Conservation (phyloP, 2,888 invertebrate species). For the Seira musarum region DNA sequence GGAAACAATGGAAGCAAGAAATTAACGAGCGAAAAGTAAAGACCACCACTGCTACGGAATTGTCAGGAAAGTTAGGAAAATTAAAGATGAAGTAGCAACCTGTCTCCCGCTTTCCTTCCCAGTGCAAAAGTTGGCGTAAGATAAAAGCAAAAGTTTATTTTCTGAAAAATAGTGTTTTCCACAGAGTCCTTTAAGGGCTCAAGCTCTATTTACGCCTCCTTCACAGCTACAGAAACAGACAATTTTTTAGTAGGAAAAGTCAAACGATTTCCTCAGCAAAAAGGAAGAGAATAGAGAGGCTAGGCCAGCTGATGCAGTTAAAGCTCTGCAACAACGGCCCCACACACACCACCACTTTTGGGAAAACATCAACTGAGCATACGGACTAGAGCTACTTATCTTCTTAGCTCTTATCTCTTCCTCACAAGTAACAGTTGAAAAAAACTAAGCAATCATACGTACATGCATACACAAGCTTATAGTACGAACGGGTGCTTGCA, state of each 20-base stretch:
- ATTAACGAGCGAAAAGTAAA: conserved; percentile 9
- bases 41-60: too few species aligned
- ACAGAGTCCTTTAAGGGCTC: background rate
- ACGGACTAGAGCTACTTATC: conserved; percentile 48
- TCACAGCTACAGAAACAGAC: background rate
- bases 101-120: conserved; percentile 33
- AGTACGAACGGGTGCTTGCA: too few species aligned
- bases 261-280: background rate
- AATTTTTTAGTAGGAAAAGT: background rate
- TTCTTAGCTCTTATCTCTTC: conserved; percentile 53
- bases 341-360: background rate
- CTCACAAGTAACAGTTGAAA: conserved; percentile 28
- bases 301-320: background rate
- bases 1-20: background rate
- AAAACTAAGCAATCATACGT: conserved; percentile 32
- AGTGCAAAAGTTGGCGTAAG: conserved; percentile 38
- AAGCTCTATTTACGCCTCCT: background rate
- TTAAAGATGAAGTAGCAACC: conserved; percentile 52
- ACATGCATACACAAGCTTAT: background rate
- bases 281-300: background rate
- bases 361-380: conserved; percentile 33
- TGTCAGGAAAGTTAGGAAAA: conserved; percentile 55
- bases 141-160: conserved; percentile 44
- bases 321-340: background rate
- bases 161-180: conserved; percentile 29